A percentile compares a stretch with the other conserved stretches of the same genome.
phyloP scores from a whole-genome alignment of 2,797 vertebrate genomes.

The Tokudaia tokunoshimensis region DNA sequence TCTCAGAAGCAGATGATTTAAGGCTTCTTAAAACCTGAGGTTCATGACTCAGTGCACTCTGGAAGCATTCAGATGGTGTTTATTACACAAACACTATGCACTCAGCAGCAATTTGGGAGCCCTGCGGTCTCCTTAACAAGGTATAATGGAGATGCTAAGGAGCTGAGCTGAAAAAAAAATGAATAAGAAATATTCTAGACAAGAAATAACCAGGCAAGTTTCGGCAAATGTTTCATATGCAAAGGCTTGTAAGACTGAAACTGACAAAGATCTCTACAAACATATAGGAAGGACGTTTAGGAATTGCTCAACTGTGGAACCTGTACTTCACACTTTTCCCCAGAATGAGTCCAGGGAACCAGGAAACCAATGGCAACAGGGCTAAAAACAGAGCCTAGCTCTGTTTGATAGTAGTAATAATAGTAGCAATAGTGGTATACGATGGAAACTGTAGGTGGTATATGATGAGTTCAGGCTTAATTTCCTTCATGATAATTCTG shows the following conservation, averaged over 20 bases:
- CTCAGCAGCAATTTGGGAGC: conserved; percentile 50
- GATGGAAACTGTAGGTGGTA: not conserved
- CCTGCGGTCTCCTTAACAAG: conserved; percentile 51
- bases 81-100: conserved; percentile 65
- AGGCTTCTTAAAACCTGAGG: not conserved
- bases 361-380: not conserved
- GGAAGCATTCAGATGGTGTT: conserved; percentile 39
- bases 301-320: not conserved
- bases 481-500: not conserved
- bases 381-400: not conserved
- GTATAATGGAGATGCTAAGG: conserved; percentile 42
- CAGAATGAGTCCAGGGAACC: not conserved
- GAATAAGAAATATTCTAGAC: not conserved
- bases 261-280: not conserved
- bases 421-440: not conserved
- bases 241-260: not conserved
- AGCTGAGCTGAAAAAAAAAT: conserved; percentile 30
- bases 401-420: not conserved
- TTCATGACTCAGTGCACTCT: conserved; percentile 44
- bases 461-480: not conserved
- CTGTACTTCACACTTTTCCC: not conserved
- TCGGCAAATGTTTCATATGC: conserved; percentile 2
- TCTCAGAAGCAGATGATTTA: conserved; percentile 46
- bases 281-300: not conserved
- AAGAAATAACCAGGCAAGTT: not conserved